phyloP scores from a whole-genome alignment of 1,140 invertebrate genomes.

The Pseudachorutes palmiensis region DNA sequence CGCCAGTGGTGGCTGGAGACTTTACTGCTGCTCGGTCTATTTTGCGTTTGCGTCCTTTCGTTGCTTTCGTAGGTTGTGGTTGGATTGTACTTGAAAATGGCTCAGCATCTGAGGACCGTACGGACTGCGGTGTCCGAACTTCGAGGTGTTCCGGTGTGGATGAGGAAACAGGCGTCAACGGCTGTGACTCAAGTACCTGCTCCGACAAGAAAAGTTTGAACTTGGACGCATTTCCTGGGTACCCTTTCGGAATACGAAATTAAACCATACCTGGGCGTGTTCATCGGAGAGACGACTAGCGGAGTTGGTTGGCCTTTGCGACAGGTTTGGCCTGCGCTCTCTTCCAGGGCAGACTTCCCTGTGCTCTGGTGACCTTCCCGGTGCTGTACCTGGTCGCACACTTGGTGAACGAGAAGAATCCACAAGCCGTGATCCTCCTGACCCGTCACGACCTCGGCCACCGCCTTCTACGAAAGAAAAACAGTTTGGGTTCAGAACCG shows the following conservation, averaged over 20 bases:
- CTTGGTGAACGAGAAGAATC: constrained; percentile 29
- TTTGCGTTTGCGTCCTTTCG: constrained; percentile 32
- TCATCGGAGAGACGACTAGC: constrained; percentile 26
- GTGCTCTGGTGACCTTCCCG: constrained; percentile 30
- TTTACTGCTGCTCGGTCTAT: constrained; percentile 26
- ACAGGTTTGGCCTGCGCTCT: constrained; percentile 27
- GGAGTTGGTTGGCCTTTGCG: constrained; percentile 24
- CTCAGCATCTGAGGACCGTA: constrained; percentile 35
- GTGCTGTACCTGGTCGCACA: constrained; percentile 19
- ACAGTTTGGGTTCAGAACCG: neutral
- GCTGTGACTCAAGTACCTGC: constrained; percentile 31
- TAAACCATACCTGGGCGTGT: constrained; percentile 25
- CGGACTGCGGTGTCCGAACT: constrained; percentile 30
- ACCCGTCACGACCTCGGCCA: constrained; percentile 28
- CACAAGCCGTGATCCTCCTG: constrained; percentile 25
- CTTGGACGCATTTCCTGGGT: neutral
- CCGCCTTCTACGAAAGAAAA: constrained; percentile 23
- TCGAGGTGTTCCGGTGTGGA: constrained; percentile 32
- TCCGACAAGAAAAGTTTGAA: no score
- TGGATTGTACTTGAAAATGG: constrained; percentile 14
- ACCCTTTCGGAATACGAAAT: constrained; percentile 7
- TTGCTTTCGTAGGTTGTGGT: constrained; percentile 16
- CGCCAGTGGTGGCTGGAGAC: constrained; percentile 9
- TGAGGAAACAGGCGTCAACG: constrained; percentile 36
- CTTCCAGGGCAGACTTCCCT: constrained; percentile 25